These are phyloP conservation scores for Paratilapia polleni DNA, from an alignment of 2,113 vertebrate species.

Conservation along the genomic window DNA sequence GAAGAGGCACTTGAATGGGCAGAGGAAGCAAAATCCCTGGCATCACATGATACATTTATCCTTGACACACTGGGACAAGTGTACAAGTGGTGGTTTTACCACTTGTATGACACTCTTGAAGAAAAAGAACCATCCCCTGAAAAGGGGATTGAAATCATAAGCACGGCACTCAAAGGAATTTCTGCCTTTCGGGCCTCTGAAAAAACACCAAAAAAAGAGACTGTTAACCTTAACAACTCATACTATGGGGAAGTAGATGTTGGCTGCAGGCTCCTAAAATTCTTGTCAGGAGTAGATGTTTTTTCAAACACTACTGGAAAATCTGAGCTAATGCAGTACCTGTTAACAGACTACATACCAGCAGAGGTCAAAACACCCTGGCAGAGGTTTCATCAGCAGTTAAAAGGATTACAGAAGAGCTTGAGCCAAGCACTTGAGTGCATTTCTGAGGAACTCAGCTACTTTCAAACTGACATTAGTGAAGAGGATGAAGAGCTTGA, in stretches of 20 bases:
- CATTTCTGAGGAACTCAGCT: slow-evolving; percentile 80
- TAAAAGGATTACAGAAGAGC: slow-evolving; percentile 70
- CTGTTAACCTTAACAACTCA: slow-evolving; percentile 51
- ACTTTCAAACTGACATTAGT: slow-evolving; percentile 78
- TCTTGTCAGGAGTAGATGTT: slow-evolving; percentile 63
- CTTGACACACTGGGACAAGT: slow-evolving; percentile 81
- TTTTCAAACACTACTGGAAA: slow-evolving; percentile 56
- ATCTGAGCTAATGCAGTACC: slow-evolving; percentile 69
- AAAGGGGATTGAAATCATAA: slow-evolving; percentile 45
- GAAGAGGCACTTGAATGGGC: slow-evolving; percentile 74
- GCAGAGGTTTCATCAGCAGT: slow-evolving; percentile 63
- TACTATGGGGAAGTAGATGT: slow-evolving; percentile 82
- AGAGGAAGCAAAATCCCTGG: slow-evolving; percentile 57
- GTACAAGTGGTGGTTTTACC: slow-evolving; percentile 72
- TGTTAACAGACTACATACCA: slow-evolving; percentile 78
- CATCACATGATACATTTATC: slow-evolving; percentile 69
- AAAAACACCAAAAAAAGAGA: slow-evolving; percentile 67
- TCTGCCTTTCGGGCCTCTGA: slow-evolving; percentile 75
- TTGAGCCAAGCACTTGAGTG: slow-evolving; percentile 76
- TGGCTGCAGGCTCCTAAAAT: slow-evolving; percentile 72
- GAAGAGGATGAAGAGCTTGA: slow-evolving; percentile 56
- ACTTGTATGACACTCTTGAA: slow-evolving; percentile 58
- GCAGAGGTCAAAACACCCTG: slow-evolving; percentile 63
- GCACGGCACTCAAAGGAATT: slow-evolving; percentile 74
- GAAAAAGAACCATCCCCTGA: slow-evolving; percentile 20